Percentiles rank a stretch among this genome's conserved stretches.
Evolutionary conservation across 2,797 vertebrate species (phyloP).

Genomic region (Lepus oiostolus): DNA sequence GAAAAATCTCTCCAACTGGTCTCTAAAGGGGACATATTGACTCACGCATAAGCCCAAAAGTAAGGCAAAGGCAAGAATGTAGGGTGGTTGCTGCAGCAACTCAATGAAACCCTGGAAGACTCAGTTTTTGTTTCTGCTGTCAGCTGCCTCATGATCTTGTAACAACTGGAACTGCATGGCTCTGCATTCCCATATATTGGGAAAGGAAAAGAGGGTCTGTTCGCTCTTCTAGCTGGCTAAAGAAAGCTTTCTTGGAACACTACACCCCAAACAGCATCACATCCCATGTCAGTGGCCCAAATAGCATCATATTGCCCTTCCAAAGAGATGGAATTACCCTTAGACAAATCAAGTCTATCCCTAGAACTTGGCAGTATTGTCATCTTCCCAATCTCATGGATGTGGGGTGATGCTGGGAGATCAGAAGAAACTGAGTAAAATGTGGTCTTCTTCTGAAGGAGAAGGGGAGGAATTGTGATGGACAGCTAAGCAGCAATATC

Average conservation of each 20-base stretch:
- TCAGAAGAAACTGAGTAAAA: slow-evolving; percentile 23
- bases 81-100: not conserved
- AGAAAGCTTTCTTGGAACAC: not conserved
- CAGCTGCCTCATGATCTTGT: not conserved
- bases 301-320: not conserved
- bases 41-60: not conserved
- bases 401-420: not conserved
- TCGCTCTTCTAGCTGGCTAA: not conserved
- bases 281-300: not conserved
- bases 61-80: slow-evolving; percentile 2
- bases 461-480: no score
- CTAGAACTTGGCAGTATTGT: not conserved
- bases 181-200: not conserved
- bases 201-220: not conserved
- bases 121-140: not conserved
- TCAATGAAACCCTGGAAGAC: not conserved
- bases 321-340: not conserved
- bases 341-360: not conserved
- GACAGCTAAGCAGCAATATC: not conserved
- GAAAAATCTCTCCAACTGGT: not conserved
- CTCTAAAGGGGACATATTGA: not conserved
- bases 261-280: not conserved
- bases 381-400: not conserved
- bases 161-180: not conserved
- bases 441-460: not conserved